Percentiles rank a stretch among this genome's conserved stretches.
phyloP scores from a whole-genome alignment of 2,113 vertebrate species.

The Rhipidura dahli region DNA sequence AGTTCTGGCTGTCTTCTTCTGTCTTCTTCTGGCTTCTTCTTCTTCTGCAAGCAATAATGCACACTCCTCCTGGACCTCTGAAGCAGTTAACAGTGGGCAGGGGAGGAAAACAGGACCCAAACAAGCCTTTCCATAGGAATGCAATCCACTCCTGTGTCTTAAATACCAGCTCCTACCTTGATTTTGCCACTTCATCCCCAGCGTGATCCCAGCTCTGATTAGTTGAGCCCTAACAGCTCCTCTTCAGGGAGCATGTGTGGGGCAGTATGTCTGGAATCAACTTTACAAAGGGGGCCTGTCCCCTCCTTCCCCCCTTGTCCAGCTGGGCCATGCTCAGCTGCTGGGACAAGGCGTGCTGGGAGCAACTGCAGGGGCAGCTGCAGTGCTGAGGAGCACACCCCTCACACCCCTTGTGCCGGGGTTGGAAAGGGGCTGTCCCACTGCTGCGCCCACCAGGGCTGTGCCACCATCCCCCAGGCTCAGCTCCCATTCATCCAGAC shows the following conservation, averaged over 20 bases:
- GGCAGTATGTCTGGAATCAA: constrained; percentile 22
- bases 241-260: background rate
- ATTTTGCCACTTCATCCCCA: background rate
- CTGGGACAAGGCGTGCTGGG: background rate
- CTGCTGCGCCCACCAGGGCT: fast-evolving
- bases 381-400: fast-evolving
- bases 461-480: background rate
- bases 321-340: constrained; percentile 4
- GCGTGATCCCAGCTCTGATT: background rate
- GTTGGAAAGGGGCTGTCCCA: fast-evolving
- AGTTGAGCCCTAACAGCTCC: background rate
- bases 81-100: background rate
- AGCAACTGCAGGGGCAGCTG: constrained; percentile 48
- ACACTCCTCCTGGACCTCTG: background rate
- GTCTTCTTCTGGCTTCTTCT: too few relatives aligned
- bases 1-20: background rate
- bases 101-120: background rate
- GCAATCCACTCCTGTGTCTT: background rate
- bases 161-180: background rate
- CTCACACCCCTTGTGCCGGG: background rate
- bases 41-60: background rate
- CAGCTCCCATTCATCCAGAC: fast-evolving
- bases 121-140: background rate
- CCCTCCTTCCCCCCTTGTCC: background rate
- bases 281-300: background rate